A percentile compares a stretch with the other conserved stretches of the same genome.
Conservation (phyloP, 1,140 invertebrate genomes). For the Trypoxylus dichotomus region DNA sequence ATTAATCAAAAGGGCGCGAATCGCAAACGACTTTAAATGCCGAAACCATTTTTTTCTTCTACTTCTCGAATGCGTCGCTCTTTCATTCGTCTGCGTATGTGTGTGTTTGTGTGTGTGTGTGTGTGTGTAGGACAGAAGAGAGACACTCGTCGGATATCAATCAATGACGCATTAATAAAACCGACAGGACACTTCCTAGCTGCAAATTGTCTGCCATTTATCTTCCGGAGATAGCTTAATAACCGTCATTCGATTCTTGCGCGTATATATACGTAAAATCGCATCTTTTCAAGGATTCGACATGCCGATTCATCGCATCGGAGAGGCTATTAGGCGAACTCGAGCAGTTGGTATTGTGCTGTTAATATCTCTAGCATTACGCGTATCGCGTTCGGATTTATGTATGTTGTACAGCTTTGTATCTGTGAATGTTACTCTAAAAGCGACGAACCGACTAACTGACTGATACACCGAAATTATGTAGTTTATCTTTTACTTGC, state of each 20-base stretch:
- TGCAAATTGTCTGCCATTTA: constrained; percentile 27
- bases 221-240: constrained; percentile 25
- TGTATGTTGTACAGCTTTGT: too few relatives aligned
- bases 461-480: too few relatives aligned
- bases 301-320: background rate
- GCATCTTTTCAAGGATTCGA: background rate
- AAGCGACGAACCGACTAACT: too few relatives aligned
- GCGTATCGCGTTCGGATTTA: too few relatives aligned
- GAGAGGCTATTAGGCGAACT: too few relatives aligned
- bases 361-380: too few relatives aligned
- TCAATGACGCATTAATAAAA: constrained; percentile 26
- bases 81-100: background rate
- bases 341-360: too few relatives aligned
- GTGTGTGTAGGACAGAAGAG: background rate
- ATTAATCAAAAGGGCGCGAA: constrained; percentile 31
- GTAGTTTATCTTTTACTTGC: too few relatives aligned
- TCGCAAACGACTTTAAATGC: constrained; percentile 27
- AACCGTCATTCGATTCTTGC: constrained; percentile 2
- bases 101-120: background rate
- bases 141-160: constrained; percentile 9
- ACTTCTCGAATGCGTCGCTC: background rate
- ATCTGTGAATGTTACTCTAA: too few relatives aligned
- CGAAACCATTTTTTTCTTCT: constrained; percentile 17
- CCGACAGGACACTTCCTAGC: constrained; percentile 19
- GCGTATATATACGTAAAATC: background rate